Conservation (phyloP, 2,113 vertebrate genomes). For the Oryzias javanicus region DNA sequence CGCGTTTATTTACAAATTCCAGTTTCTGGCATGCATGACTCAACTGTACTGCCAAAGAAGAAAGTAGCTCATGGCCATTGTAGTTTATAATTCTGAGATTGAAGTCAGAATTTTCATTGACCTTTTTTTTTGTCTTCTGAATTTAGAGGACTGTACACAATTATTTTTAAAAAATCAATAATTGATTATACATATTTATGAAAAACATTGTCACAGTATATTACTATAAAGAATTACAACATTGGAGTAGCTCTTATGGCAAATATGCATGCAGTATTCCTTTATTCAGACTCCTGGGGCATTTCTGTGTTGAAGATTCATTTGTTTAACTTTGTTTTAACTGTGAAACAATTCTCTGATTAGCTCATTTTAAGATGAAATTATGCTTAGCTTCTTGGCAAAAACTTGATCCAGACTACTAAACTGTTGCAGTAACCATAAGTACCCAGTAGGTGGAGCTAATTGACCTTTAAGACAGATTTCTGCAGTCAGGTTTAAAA, state of each 20-base stretch:
- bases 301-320: slow-evolving; percentile 18
- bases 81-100: too few relatives aligned
- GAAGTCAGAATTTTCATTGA: too few relatives aligned
- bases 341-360: slow-evolving; percentile 13
- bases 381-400: too few relatives aligned
- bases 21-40: too few relatives aligned
- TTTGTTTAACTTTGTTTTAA: background rate
- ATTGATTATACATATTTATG: slow-evolving; percentile 78
- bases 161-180: slow-evolving; percentile 70
- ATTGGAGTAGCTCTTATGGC: slow-evolving; percentile 28
- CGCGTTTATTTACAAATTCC: too few relatives aligned
- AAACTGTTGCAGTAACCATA: slow-evolving; percentile 24
- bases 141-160: slow-evolving; percentile 78
- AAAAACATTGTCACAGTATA: slow-evolving; percentile 69
- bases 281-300: slow-evolving; percentile 43
- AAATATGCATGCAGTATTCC: slow-evolving; percentile 69
- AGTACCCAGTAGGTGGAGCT: slow-evolving; percentile 29
- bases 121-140: slow-evolving; percentile 27
- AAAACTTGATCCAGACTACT: background rate
- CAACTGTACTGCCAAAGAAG: too few relatives aligned
- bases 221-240: slow-evolving; percentile 69
- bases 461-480: background rate
- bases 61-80: too few relatives aligned
- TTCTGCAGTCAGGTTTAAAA: background rate
- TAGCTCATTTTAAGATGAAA: background rate